These are phyloP conservation scores for Melinopterus prodromus DNA, from an alignment of 2,888 invertebrate species.

Conservation along the genomic window DNA sequence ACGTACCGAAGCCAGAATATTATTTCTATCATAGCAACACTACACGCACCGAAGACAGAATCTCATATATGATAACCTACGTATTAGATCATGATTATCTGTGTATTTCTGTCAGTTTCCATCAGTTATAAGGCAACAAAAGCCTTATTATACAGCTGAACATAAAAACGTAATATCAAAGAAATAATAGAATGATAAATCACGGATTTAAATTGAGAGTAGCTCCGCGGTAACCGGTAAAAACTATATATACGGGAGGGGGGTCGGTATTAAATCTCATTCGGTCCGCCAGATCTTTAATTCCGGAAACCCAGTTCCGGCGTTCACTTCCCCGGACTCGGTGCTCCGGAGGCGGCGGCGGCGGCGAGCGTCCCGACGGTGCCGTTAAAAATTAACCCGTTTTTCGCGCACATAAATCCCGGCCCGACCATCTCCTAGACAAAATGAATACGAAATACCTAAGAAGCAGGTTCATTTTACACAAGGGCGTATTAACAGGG, in stretches of 20 bases:
- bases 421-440: conserved; percentile 1
- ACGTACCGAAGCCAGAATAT: no score
- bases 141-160: no score
- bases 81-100: no score
- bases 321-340: neutral
- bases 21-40: no score
- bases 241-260: neutral
- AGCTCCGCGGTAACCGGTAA: neutral
- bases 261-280: neutral
- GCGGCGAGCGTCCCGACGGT: conserved; percentile 14
- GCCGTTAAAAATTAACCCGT: conserved; percentile 30
- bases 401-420: conserved; percentile 21
- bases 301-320: neutral
- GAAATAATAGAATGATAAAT: neutral
- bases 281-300: conserved; percentile 4
- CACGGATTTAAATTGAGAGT: neutral
- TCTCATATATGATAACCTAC: no score
- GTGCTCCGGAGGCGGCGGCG: neutral
- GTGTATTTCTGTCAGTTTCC: no score
- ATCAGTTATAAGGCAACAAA: no score
- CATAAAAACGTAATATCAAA: no score
- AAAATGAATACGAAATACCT: conserved; percentile 30
- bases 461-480: conserved; percentile 30
- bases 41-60: no score
- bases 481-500: conserved; percentile 15